Conservation (phyloP, 1,140 invertebrate genomes). For the Bombus impatiens region DNA sequence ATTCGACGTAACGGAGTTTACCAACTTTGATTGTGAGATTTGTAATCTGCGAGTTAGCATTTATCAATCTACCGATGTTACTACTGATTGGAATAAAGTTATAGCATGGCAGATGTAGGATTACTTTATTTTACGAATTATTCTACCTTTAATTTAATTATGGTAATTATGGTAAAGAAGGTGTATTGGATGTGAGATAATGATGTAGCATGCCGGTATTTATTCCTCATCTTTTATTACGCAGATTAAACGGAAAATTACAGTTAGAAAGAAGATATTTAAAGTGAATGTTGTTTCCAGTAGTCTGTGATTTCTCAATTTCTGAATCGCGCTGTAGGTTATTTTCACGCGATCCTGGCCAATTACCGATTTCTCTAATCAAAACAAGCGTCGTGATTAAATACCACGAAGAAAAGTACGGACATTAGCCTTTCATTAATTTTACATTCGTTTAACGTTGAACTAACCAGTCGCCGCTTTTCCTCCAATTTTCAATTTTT, state of each 20-base stretch:
- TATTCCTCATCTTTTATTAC: neutral
- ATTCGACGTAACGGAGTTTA: too few relatives aligned
- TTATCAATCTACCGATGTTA: too few relatives aligned
- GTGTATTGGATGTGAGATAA: neutral
- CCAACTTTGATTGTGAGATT: too few relatives aligned
- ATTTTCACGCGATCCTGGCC: slow-evolving; percentile 9
- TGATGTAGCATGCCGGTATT: neutral
- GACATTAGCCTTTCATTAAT: neutral
- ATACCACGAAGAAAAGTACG: neutral
- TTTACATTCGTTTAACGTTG: neutral
- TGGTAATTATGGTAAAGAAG: neutral
- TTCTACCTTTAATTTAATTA: too few relatives aligned
- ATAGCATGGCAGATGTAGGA: too few relatives aligned
- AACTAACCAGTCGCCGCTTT: neutral
- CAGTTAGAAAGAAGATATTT: neutral
- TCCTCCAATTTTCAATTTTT: neutral
- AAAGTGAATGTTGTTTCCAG: neutral
- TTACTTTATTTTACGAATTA: too few relatives aligned
- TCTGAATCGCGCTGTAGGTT: neutral
- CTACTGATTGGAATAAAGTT: too few relatives aligned
- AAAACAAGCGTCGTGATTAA: slow-evolving; percentile 2
- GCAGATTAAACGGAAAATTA: neutral
- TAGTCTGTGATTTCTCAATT: neutral
- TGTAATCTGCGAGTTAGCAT: too few relatives aligned
- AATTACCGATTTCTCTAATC: slow-evolving; percentile 34